Percentiles rank a stretch among this genome's conserved stretches.
phyloP scores from a whole-genome alignment of 2,113 vertebrate genomes.

The Neoarius graeffei region DNA sequence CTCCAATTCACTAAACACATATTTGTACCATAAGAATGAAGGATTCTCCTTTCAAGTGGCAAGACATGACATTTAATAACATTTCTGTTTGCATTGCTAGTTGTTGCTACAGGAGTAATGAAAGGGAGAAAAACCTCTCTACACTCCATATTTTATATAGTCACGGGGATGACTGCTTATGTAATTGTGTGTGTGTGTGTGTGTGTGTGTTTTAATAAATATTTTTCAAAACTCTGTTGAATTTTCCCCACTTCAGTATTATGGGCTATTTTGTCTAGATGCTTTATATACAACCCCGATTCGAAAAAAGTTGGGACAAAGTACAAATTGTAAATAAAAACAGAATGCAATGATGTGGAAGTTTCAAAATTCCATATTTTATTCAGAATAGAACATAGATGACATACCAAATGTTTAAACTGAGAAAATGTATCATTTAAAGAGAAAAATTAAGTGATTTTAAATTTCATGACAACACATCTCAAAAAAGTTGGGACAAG shows the following conservation, averaged over 20 bases:
- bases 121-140: not conserved
- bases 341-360: too few species aligned
- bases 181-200: not conserved
- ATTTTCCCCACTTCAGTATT: not conserved
- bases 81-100: not conserved
- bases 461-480: too few species aligned
- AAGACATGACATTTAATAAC: not conserved
- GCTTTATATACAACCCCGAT: too few species aligned
- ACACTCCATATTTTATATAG: not conserved
- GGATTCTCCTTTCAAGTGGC: not conserved
- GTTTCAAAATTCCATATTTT: too few species aligned
- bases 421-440: too few species aligned
- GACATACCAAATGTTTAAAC: too few species aligned
- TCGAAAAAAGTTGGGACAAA: too few species aligned
- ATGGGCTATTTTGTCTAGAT: not conserved
- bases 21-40: not conserved
- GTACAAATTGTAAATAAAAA: too few species aligned
- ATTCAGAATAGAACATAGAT: too few species aligned
- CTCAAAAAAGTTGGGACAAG: too few species aligned
- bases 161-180: not conserved
- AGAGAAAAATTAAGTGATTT: too few species aligned
- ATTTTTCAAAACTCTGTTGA: not conserved
- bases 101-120: not conserved
- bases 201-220: not conserved
- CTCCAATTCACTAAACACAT: not conserved